phyloP scores from a whole-genome alignment of 1,140 invertebrate genomes.

The Branchinecta lynchi region DNA sequence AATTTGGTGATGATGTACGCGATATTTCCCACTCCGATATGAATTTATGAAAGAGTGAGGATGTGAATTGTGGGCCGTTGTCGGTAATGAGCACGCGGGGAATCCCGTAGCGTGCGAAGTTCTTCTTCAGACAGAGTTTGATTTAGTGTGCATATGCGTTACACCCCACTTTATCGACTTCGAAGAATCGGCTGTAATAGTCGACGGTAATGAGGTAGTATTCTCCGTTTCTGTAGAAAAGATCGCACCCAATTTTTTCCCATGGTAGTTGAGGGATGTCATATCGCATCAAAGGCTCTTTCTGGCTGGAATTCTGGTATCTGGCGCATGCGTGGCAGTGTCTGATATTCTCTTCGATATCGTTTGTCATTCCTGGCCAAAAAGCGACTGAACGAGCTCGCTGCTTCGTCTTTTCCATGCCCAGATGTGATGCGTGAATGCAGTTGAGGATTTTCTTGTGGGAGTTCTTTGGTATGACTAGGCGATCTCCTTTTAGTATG shows the following conservation, averaged over 20 bases:
- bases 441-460: constrained; percentile 1
- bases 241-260: too few species aligned
- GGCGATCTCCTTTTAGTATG: too few species aligned
- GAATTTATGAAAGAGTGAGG: not conserved
- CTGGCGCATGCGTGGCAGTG: too few species aligned
- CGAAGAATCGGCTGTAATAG: too few species aligned
- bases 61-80: constrained; percentile 5
- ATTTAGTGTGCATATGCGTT: not conserved
- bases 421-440: not conserved
- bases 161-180: not conserved
- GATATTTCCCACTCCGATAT: constrained; percentile 1
- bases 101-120: constrained; percentile 4
- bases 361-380: too few species aligned
- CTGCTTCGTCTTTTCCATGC: not conserved
- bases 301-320: too few species aligned
- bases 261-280: too few species aligned
- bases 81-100: constrained; percentile 8
- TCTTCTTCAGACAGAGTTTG: constrained; percentile 1
- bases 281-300: too few species aligned
- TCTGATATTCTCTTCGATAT: too few species aligned
- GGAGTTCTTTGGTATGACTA: not conserved
- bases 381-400: too few species aligned
- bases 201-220: too few species aligned
- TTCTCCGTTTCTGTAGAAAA: too few species aligned
- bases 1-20: not conserved